Percentiles rank a stretch among this genome's conserved stretches.
phyloP scores from a whole-genome alignment of 1,140 invertebrate genomes.

The Cyclargus thomasi region DNA sequence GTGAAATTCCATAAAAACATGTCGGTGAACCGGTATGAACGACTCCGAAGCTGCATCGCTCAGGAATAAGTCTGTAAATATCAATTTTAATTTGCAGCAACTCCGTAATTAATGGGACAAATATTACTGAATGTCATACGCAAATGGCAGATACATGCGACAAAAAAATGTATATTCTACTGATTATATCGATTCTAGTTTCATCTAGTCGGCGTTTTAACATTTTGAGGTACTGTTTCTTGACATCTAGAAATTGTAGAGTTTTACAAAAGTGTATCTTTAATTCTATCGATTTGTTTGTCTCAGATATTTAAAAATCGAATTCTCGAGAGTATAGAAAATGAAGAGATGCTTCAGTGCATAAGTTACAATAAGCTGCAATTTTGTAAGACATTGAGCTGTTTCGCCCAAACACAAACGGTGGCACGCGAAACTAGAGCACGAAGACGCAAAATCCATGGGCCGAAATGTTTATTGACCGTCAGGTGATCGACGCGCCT shows the following conservation, averaged over 20 bases:
- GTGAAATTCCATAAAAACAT: not conserved
- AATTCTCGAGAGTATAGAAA: no score
- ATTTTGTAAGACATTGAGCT: no score
- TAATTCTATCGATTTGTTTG: no score
- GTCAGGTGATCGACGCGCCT: slow-evolving; percentile 60
- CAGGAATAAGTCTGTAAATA: not conserved
- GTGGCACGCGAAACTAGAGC: not conserved
- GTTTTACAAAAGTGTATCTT: no score
- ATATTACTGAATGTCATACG: not conserved
- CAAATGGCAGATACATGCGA: not conserved
- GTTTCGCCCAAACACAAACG: not conserved
- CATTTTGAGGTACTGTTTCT: not conserved
- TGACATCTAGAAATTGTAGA: no score
- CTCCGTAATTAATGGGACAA: not conserved
- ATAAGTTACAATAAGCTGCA: no score
- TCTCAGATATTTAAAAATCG: no score
- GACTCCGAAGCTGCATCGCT: not conserved
- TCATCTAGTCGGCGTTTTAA: not conserved
- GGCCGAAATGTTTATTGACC: slow-evolving; percentile 7
- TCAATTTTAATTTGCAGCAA: slow-evolving; percentile 7
- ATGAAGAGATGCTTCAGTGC: no score
- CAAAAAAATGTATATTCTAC: not conserved
- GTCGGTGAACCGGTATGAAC: slow-evolving; percentile 4
- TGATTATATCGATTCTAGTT: not conserved
- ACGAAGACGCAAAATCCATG: not conserved